These are phyloP conservation scores for Epistrophe grossulariae DNA, from an alignment of 2,888 invertebrate genomes.

Conservation along the genomic window DNA sequence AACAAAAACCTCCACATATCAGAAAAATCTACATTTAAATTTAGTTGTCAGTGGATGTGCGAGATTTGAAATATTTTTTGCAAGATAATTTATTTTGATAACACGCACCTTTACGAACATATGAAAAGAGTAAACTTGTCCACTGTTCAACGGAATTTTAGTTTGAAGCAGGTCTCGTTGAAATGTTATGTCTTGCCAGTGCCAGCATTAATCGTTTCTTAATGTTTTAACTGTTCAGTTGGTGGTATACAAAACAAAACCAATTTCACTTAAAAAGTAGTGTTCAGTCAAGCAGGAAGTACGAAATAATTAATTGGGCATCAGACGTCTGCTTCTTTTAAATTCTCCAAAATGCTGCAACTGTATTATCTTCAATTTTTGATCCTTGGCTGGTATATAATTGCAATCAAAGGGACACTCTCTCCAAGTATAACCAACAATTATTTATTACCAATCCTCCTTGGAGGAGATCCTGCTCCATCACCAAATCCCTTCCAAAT, in stretches of 20 bases:
- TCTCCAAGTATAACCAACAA: not conserved
- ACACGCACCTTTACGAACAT: too few species aligned
- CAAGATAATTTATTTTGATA: too few species aligned
- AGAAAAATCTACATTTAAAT: too few species aligned
- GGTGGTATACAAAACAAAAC: not conserved
- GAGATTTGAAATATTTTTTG: too few species aligned
- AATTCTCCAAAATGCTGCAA: not conserved
- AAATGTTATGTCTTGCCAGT: not conserved
- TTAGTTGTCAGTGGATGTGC: too few species aligned
- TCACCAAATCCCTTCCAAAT: slow-evolving; percentile 81
- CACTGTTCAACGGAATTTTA: not conserved
- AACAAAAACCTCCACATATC: too few species aligned
- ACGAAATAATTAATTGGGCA: slow-evolving; percentile 1
- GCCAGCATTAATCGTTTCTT: slow-evolving; percentile 35
- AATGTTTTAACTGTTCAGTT: slow-evolving; percentile 17
- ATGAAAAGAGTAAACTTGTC: not conserved
- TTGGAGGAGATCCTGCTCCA: not conserved
- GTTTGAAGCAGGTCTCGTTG: not conserved
- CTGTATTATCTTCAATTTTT: not conserved
- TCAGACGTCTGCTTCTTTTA: not conserved
- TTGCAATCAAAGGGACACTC: not conserved
- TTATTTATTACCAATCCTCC: not conserved
- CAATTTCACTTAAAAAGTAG: not conserved
- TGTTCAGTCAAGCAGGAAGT: slow-evolving; percentile 4
- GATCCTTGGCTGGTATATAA: not conserved